A percentile compares a stretch with the other conserved stretches of the same genome.
Conservation (phyloP, 2,888 invertebrate species). For the Eristalinus aeneus region DNA sequence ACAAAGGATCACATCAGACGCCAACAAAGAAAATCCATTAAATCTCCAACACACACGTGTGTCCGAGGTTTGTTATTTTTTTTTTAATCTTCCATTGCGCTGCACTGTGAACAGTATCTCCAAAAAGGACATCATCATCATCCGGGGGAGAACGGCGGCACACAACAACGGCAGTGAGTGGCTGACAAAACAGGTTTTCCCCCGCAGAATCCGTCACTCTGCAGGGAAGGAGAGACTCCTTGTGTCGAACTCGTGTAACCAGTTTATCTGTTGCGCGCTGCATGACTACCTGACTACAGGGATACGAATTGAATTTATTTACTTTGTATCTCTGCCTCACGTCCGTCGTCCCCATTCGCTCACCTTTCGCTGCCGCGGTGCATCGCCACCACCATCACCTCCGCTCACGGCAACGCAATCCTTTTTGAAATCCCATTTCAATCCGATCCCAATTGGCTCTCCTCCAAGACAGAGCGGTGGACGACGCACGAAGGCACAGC, state of each 20-base stretch:
- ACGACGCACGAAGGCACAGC: neutral
- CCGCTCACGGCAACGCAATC: conserved; percentile 37
- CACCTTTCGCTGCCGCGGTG: neutral
- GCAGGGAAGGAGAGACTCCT: conserved; percentile 35
- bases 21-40: conserved; percentile 57
- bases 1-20: conserved; percentile 49
- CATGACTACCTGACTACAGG: conserved; percentile 50
- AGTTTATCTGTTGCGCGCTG: conserved; percentile 27
- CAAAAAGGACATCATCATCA: conserved; percentile 65
- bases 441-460: conserved; percentile 16
- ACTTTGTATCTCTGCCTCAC: conserved; percentile 42
- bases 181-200: conserved; percentile 57
- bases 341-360: neutral
- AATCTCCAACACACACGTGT: conserved; percentile 9
- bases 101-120: conserved; percentile 26
- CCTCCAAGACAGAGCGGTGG: neutral
- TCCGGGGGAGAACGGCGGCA: conserved; percentile 32
- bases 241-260: conserved; percentile 58
- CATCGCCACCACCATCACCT: neutral
- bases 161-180: conserved; percentile 10
- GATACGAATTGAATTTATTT: conserved; percentile 59
- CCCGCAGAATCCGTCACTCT: neutral
- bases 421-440: conserved; percentile 55
- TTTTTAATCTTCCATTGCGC: neutral
- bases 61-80: neutral